A percentile compares a stretch with the other conserved stretches of the same genome.
These are phyloP conservation scores for Lithobates sylvaticus DNA, from an alignment of 2,797 vertebrate species.

Conservation along the genomic window DNA sequence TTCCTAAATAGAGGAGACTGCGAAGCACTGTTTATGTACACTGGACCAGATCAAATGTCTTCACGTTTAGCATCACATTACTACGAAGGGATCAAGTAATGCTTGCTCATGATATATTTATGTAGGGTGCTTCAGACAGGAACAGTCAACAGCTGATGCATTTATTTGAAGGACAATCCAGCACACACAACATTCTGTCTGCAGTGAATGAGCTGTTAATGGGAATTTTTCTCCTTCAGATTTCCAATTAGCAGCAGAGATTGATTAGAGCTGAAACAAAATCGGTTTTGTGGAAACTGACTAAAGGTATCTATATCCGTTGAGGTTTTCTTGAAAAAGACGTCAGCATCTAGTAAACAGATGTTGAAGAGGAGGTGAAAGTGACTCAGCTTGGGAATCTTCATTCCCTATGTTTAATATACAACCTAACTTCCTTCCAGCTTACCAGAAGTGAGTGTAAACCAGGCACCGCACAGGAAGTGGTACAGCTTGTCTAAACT, in stretches of 20 bases:
- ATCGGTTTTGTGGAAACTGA: background rate
- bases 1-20: constrained; percentile 40
- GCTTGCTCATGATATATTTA: constrained; percentile 45
- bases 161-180: constrained; percentile 23
- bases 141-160: constrained; percentile 40
- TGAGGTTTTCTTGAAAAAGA: constrained; percentile 11
- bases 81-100: constrained; percentile 45
- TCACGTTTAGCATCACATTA: constrained; percentile 40
- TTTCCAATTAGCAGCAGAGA: constrained; percentile 21
- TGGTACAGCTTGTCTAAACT: constrained; percentile 28
- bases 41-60: constrained; percentile 28
- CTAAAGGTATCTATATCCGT: constrained; percentile 16
- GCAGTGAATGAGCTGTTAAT: constrained; percentile 17
- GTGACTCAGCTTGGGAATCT: constrained; percentile 32
- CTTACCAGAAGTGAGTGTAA: constrained; percentile 19
- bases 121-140: constrained; percentile 15
- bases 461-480: constrained; percentile 28
- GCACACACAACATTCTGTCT: constrained; percentile 12
- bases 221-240: background rate
- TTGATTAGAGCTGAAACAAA: constrained; percentile 20
- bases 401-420: constrained; percentile 10
- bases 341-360: constrained; percentile 20
- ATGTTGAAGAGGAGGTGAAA: constrained; percentile 24
- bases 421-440: background rate
- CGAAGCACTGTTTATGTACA: constrained; percentile 18